These are phyloP conservation scores for Hippocampus guttulatus DNA, from an alignment of 2,113 vertebrate genomes.

Conservation along the genomic window DNA sequence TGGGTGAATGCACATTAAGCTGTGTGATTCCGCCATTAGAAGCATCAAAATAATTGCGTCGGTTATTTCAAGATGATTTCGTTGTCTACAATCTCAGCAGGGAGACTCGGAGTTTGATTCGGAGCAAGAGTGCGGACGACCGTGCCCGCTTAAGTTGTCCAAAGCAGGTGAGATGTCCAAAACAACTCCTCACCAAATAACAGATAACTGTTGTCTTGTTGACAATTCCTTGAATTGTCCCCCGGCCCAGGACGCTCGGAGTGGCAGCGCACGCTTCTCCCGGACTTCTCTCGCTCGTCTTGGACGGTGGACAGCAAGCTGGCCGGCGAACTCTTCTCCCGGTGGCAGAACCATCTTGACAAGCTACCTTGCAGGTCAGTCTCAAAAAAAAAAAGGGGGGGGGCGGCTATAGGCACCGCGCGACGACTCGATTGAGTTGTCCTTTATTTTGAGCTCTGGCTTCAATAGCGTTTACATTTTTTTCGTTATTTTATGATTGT, in stretches of 20 bases:
- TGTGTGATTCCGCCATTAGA: no score
- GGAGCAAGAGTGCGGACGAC: constrained; percentile 80
- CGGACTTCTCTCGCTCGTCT: constrained; percentile 71
- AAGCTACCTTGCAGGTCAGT: constrained; percentile 82
- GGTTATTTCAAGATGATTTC: not conserved
- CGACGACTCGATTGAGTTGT: not conserved
- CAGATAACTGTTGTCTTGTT: not conserved
- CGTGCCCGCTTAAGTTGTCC: constrained; percentile 83
- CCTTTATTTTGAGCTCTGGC: no score
- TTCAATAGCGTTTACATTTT: no score
- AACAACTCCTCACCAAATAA: not conserved
- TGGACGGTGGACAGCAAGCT: constrained; percentile 85
- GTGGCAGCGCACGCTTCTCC: constrained; percentile 85
- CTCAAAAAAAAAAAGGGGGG: no score
- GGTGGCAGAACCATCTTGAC: constrained; percentile 79
- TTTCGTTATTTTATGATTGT: no score
- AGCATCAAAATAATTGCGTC: no score
- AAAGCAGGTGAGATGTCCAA: constrained; percentile 75
- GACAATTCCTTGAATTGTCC: not conserved
- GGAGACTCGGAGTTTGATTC: constrained; percentile 80
- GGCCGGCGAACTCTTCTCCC: constrained; percentile 80
- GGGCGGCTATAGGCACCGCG: not conserved
- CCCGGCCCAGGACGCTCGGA: constrained; percentile 69
- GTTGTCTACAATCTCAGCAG: constrained; percentile 60
- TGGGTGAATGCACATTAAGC: not conserved